A percentile compares a stretch with the other conserved stretches of the same genome.
phyloP scores from a whole-genome alignment of 2,797 vertebrate species.

The Phoeniculus purpureus region DNA sequence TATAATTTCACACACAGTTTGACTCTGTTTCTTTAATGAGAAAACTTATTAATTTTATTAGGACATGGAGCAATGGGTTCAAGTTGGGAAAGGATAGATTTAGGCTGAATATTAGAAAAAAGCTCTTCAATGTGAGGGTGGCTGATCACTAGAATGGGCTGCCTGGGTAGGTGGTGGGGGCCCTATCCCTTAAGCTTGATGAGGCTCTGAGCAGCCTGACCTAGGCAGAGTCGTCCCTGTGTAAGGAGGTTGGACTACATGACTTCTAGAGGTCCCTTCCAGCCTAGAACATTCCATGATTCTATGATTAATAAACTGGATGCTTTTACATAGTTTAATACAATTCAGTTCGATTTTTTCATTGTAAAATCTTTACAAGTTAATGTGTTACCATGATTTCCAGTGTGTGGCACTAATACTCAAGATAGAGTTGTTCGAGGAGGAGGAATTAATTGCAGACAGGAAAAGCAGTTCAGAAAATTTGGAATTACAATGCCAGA shows the following conservation, averaged over 20 bases:
- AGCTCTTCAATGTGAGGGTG: too few species aligned
- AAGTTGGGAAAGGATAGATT: too few species aligned
- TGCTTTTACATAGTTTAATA: background rate
- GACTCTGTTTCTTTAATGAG: background rate
- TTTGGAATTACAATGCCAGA: background rate
- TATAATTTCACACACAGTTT: background rate
- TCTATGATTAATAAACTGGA: background rate
- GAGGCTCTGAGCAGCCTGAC: too few species aligned
- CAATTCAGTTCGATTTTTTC: background rate
- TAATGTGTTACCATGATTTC: conserved; percentile 4
- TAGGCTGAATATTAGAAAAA: too few species aligned
- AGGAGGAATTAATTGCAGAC: background rate
- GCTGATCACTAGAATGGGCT: too few species aligned
- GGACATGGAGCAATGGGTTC: too few species aligned
- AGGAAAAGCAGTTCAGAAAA: background rate
- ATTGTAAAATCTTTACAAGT: background rate
- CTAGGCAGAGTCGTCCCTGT: too few species aligned
- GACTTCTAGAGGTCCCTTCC: too few species aligned
- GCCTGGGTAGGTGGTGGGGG: too few species aligned
- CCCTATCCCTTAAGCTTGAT: too few species aligned
- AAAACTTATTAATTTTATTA: background rate
- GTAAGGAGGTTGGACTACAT: too few species aligned
- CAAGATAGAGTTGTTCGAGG: conserved; percentile 22
- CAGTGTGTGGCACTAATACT: conserved; percentile 60
- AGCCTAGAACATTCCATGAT: too few species aligned